phyloP scores from a whole-genome alignment of 2,797 vertebrate species.

The Acipenser ruthenus region DNA sequence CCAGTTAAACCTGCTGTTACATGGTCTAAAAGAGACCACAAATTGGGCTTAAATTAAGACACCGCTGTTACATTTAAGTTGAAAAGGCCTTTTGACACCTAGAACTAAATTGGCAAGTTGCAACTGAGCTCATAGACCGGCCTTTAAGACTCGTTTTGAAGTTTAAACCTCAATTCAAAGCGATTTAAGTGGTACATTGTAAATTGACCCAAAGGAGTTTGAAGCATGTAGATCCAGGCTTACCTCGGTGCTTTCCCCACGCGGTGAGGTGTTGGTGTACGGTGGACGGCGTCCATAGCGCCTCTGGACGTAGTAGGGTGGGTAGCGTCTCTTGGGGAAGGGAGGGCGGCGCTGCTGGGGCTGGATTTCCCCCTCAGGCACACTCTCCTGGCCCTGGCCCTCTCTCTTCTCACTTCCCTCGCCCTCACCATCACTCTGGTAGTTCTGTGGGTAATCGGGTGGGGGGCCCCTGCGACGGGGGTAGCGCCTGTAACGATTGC shows the following conservation, averaged over 20 bases:
- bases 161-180: no score
- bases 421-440: constrained; percentile 92
- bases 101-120: no score
- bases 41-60: no score
- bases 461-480: constrained; percentile 90
- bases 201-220: no score
- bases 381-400: constrained; percentile 55
- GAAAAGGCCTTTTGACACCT: no score
- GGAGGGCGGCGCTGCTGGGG: constrained; percentile 78
- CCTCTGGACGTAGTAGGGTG: constrained; percentile 91
- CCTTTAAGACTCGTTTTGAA: no score
- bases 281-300: constrained; percentile 86
- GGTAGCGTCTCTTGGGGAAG: constrained; percentile 89
- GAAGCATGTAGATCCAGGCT: constrained; percentile 19
- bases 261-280: constrained; percentile 78
- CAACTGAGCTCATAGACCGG: no score
- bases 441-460: constrained; percentile 90
- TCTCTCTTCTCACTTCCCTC: constrained; percentile 87
- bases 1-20: no score
- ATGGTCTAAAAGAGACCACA: no score
- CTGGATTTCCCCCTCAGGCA: constrained; percentile 76
- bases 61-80: no score
- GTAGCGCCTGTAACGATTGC: constrained; percentile 94
- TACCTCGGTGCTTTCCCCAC: constrained; percentile 87
- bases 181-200: no score